phyloP scores from a whole-genome alignment of 1,140 invertebrate genomes.

The Nephila pilipes region DNA sequence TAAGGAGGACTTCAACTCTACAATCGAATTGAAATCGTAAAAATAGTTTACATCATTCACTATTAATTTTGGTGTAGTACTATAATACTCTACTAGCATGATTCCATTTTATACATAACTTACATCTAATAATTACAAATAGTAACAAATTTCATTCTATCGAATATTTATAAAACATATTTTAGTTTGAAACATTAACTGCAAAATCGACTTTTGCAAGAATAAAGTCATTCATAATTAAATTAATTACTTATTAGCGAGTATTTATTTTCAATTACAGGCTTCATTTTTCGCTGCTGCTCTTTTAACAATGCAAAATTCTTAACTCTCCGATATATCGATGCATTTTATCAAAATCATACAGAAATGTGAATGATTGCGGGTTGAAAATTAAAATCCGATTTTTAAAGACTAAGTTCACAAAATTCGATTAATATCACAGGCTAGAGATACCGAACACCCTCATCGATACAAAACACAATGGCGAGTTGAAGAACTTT shows the following conservation, averaged over 20 bases:
- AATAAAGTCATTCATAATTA: not conserved
- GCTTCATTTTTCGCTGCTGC: not conserved
- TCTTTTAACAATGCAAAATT: not conserved
- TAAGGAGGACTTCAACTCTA: too few species aligned
- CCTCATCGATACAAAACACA: not conserved
- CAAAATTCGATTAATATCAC: not conserved
- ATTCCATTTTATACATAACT: too few species aligned
- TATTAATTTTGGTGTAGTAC: too few species aligned
- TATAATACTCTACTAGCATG: too few species aligned
- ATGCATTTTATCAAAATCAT: not conserved
- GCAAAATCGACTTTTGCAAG: too few species aligned
- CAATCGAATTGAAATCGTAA: too few species aligned
- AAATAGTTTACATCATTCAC: too few species aligned
- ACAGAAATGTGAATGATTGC: not conserved
- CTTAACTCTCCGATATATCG: not conserved
- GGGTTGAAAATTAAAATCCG: conserved; percentile 1
- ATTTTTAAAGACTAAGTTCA: not conserved
- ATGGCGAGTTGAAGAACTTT: not conserved
- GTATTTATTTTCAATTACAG: not conserved
- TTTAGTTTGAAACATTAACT: too few species aligned
- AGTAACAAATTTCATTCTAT: too few species aligned
- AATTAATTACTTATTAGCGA: not conserved
- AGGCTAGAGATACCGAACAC: not conserved
- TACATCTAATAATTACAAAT: too few species aligned
- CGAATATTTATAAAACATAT: too few species aligned